Percentiles rank a stretch among this genome's conserved stretches.
Evolutionary conservation across 2,888 invertebrate genomes (phyloP).

Genomic region (Archips crataeganus): DNA sequence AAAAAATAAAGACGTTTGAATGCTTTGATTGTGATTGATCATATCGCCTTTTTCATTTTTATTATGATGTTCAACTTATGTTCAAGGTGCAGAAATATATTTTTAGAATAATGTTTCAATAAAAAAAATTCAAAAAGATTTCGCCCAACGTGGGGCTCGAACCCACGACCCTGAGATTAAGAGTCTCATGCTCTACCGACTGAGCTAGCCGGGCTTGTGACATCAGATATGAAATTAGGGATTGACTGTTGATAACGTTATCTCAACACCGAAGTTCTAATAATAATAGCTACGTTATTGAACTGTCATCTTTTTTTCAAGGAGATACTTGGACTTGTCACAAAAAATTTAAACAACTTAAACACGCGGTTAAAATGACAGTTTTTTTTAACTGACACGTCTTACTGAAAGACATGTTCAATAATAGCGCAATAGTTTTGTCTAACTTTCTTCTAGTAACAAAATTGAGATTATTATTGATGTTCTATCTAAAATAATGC

Average conservation of each 20-base stretch:
- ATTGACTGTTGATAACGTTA: slow-evolving; percentile 9
- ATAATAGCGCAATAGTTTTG: too few relatives aligned
- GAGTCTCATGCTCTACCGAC: slow-evolving; percentile 87
- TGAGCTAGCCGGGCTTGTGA: slow-evolving; percentile 84
- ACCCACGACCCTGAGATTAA: slow-evolving; percentile 88
- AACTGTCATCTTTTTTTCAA: background rate
- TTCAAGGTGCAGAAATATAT: background rate
- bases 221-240: background rate
- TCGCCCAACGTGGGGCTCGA: slow-evolving; percentile 80
- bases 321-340: background rate
- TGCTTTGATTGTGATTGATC: too few relatives aligned
- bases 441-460: too few relatives aligned
- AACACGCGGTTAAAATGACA: too few relatives aligned
- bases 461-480: too few relatives aligned
- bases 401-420: too few relatives aligned
- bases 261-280: background rate
- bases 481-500: too few relatives aligned
- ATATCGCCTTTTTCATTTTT: too few relatives aligned
- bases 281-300: background rate
- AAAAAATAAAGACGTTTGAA: too few relatives aligned
- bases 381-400: too few relatives aligned
- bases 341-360: too few relatives aligned
- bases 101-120: background rate
- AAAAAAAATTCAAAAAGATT: slow-evolving; percentile 53
- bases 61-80: background rate